Base-by-base conservation (phyloP, 2,113 vertebrate genomes). In the Passer domesticus region DNA sequence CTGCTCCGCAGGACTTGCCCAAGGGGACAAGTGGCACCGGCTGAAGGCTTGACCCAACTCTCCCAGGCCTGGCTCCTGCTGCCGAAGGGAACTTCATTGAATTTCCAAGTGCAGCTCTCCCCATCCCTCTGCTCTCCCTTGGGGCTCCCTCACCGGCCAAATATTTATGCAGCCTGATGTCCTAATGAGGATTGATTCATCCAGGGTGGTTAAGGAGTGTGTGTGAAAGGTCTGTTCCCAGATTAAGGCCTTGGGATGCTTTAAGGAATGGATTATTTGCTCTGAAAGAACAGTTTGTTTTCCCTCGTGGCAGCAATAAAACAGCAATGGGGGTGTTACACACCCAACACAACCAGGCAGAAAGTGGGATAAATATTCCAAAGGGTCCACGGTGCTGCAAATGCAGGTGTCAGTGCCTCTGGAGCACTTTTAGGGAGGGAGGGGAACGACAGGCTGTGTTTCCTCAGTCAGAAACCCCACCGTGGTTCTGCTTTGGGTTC, bases 1-100 rank as follows among this genome's bases (percentile, higher is more conserved):
- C 68, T 25, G 2, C 85, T 70, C 93, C 15, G 21, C 83, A n/a
- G 91, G 78, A 94, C 77, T 91, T 81, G 91, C 95, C 91, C 89
- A 49, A 90, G 90, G 95, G 92, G 84, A 95, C 93, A 91, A 84
- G 79, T 5, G 59, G 80, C 75, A 72, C 41, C 3, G 0, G 9
- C 33, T 18, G 47, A 80, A 69, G 30, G 31, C 44, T 33, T 9
- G 83, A 41, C 85, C 94, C 74, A 13, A 1, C 55, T 37, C 75
- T 52, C 37, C 35, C 33, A 37, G 55, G 84, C 64, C 84, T 69
- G 83, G 73, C 63, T 86, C 60, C 44, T 0, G 2, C 68, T 47
- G 78, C 92, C 46, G 0, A 69, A 74, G 80, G 93, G 90, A 87
- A 67, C 31, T 33, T 78, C 88, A 72, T 78, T 68, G 94, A 79